Evolutionary conservation across 1,140 invertebrate genomes (phyloP).

Genomic region (Gryllus bimaculatus): DNA sequence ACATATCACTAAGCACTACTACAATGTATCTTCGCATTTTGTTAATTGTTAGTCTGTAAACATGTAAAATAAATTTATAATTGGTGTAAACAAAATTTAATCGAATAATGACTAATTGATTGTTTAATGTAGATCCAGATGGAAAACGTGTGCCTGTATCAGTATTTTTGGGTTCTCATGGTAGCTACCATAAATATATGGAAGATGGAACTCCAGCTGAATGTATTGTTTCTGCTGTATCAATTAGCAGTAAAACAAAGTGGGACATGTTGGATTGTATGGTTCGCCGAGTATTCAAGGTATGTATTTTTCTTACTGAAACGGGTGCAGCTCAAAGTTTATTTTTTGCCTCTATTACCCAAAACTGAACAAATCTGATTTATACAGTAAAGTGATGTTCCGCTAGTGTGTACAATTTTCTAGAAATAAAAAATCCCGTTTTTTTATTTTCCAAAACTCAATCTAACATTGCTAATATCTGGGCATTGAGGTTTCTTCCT

Average conservation of each 20-base stretch:
- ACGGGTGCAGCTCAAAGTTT: too few relatives aligned
- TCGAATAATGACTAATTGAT: too few relatives aligned
- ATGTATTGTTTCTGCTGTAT: constrained; percentile 73
- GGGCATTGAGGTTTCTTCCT: too few relatives aligned
- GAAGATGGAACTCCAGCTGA: constrained; percentile 44
- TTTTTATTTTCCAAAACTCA: too few relatives aligned
- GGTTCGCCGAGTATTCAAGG: constrained; percentile 83
- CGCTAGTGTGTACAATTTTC: too few relatives aligned
- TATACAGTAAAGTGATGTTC: too few relatives aligned
- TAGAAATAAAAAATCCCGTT: too few relatives aligned
- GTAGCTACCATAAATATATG: constrained; percentile 62
- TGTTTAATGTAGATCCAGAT: constrained; percentile 35
- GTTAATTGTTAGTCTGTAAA: neutral
- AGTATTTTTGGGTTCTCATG: constrained; percentile 72
- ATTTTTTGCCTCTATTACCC: too few relatives aligned
- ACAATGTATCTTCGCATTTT: neutral
- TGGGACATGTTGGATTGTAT: constrained; percentile 91
- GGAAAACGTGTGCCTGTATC: constrained; percentile 76
- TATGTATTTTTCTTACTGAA: constrained; percentile 24
- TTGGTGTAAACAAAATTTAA: neutral
- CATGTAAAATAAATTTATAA: neutral
- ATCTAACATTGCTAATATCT: too few relatives aligned
- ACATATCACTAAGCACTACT: too few relatives aligned
- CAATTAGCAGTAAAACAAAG: constrained; percentile 83
- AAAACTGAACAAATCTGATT: too few relatives aligned